Conservation (phyloP, 2,113 vertebrate species). For the Oryzias melastigma region DNA sequence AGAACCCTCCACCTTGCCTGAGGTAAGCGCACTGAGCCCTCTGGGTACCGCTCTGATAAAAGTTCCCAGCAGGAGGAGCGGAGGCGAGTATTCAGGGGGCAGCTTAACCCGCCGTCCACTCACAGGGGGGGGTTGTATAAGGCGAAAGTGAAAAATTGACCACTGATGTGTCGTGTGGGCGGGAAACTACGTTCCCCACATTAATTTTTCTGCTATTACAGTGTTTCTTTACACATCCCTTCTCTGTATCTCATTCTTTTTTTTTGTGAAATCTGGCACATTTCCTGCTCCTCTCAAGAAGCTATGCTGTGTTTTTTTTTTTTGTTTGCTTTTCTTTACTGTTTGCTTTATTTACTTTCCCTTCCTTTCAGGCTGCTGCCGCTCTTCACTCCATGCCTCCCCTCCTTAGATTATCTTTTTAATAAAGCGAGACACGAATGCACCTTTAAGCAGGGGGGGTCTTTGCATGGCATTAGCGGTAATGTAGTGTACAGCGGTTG, state of each 20-base stretch:
- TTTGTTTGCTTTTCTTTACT: slow-evolving; percentile 44
- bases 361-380: slow-evolving; percentile 43
- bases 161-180: background rate
- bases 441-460: slow-evolving; percentile 21
- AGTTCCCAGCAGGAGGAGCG: slow-evolving; percentile 28
- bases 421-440: slow-evolving; percentile 50
- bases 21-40: slow-evolving; percentile 76
- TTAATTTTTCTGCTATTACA: slow-evolving; percentile 3
- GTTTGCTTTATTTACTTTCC: slow-evolving; percentile 41
- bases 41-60: slow-evolving; percentile 33
- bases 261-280: slow-evolving; percentile 35
- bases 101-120: slow-evolving; percentile 40
- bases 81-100: slow-evolving; percentile 33
- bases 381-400: slow-evolving; percentile 18
- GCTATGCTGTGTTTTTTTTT: slow-evolving; percentile 26
- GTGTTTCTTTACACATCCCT: slow-evolving; percentile 8
- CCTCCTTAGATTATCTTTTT: slow-evolving; percentile 37
- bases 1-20: slow-evolving; percentile 58
- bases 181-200: slow-evolving; percentile 1
- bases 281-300: slow-evolving; percentile 36
- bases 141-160: slow-evolving; percentile 24
- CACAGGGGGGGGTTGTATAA: slow-evolving; percentile 35
- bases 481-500: slow-evolving; percentile 51
- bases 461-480: slow-evolving; percentile 40
- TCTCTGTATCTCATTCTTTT: slow-evolving; percentile 35